Base-by-base conservation (phyloP, 2,888 invertebrate genomes). In the Phyllotreta cruciferae region DNA sequence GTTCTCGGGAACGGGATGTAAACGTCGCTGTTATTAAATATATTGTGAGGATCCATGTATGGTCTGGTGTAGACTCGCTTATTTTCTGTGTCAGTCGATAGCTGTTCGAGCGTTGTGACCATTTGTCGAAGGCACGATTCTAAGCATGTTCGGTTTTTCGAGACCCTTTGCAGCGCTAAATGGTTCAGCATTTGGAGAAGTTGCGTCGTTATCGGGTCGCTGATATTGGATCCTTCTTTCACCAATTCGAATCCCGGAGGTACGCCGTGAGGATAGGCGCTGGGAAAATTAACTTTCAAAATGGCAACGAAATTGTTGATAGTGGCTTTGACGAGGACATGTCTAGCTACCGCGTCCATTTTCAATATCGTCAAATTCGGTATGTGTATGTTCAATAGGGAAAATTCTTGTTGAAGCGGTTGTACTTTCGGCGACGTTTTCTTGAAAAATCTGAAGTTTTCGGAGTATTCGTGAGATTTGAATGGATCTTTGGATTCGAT, bases 1-100 rank as follows among this genome's bases (percentile, higher is more conserved):
- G 96, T 97, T 57, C 94, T 85, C 0, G 97, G 97, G 80, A 96
- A 98, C 0, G 97, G 97, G 71, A 98, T 92, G 77, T 92, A 93
- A 6, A 92, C 89, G 75, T 93, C 93, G 65, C 83, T 83, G 66
- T 80, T 83, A 39, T 81, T 80, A 64, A 81, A 81, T 4, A 80
- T 72, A 62, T 71, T 73, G 38, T 69, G 58, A 14, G 74, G 70
- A 61, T 76, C 73, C 6, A 70, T 65, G 64, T 73, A 75, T 4
- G 71, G 71, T 42, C 72, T 60, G 34, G 74, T 74, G 53, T 72
- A 74, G 1, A 68, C 66, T 37, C 74, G 69, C 66, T 85, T 85
- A 60, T 84, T 85, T 66, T 82, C 86, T 8, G 74, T 82, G 74
- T 87, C 86, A 1, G 84, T 83, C 54, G 86, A 84, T 68, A 87